phyloP scores from a whole-genome alignment of 2,888 invertebrate genomes.

The Nasonovia ribisnigri region DNA sequence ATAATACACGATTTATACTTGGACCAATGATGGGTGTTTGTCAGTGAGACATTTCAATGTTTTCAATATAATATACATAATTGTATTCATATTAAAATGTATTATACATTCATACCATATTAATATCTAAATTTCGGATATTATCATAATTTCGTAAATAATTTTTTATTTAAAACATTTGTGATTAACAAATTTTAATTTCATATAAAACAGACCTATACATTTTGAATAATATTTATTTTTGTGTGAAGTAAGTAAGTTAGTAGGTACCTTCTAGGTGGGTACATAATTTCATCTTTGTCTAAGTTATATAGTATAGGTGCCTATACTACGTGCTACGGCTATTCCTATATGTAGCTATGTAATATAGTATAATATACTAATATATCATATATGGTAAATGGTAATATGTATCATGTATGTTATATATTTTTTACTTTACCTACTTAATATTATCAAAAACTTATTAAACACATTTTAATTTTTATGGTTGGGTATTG shows the following conservation, averaged over 20 bases:
- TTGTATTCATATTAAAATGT: neutral
- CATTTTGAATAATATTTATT: neutral
- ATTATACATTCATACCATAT: neutral
- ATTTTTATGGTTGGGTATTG: neutral
- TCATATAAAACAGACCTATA: neutral
- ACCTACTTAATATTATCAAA: neutral
- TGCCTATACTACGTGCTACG: no score
- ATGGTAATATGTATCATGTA: no score
- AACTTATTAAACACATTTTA: neutral
- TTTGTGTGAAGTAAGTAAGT: no score
- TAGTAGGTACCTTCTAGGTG: no score
- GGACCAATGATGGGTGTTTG: neutral
- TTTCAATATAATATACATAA: neutral
- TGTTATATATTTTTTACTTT: neutral
- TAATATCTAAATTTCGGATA: no score
- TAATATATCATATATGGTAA: no score
- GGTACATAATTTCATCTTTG: no score
- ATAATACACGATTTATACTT: neutral
- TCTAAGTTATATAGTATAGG: no score
- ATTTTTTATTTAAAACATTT: neutral
- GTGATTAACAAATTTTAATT: neutral
- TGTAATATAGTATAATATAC: no score
- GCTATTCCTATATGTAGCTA: no score
- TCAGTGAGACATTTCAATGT: neutral
- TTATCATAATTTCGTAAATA: neutral